Conservation (phyloP, 2,888 invertebrate species). For the Pollenia griseotomentosa region DNA sequence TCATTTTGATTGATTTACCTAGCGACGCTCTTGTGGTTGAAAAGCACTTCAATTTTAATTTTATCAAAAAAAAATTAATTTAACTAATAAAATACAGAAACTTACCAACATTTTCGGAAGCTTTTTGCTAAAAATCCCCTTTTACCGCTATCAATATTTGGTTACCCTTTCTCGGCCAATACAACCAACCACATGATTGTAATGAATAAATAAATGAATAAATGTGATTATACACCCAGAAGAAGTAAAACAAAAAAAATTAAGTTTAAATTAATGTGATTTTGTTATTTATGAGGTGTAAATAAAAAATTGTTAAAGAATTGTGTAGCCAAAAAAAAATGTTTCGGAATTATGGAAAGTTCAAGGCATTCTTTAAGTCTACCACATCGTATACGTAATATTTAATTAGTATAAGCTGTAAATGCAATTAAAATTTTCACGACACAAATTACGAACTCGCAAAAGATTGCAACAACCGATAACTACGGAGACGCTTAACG, state of each 20-base stretch:
- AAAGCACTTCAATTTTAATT: not conserved
- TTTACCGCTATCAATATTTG: not conserved
- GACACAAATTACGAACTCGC: not conserved
- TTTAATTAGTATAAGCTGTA: conserved; percentile 33
- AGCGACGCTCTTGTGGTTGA: not conserved
- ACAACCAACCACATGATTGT: conserved; percentile 7
- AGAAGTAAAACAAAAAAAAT: conserved; percentile 69
- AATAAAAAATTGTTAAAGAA: conserved; percentile 61
- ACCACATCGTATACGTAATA: conserved; percentile 1
- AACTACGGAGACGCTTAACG: not conserved
- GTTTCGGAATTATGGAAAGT: conserved; percentile 19
- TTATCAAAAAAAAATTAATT: too few relatives aligned
- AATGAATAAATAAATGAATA: conserved; percentile 66
- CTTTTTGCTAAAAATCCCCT: not conserved
- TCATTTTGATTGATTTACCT: conserved; percentile 25
- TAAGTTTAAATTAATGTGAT: conserved; percentile 82
- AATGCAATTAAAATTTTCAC: conserved; percentile 31
- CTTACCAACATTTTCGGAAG: too few relatives aligned
- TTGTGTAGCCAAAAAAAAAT: not conserved
- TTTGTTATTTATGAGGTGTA: conserved; percentile 80
- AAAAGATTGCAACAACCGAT: conserved; percentile 4
- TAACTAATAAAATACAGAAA: too few relatives aligned
- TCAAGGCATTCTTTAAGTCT: not conserved
- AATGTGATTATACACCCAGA: conserved; percentile 76
- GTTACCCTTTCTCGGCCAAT: conserved; percentile 27